Percentiles rank a stretch among this genome's conserved stretches.
Evolutionary conservation across 2,797 vertebrate genomes (phyloP).

Genomic region (Enteromius treurensis): DNA sequence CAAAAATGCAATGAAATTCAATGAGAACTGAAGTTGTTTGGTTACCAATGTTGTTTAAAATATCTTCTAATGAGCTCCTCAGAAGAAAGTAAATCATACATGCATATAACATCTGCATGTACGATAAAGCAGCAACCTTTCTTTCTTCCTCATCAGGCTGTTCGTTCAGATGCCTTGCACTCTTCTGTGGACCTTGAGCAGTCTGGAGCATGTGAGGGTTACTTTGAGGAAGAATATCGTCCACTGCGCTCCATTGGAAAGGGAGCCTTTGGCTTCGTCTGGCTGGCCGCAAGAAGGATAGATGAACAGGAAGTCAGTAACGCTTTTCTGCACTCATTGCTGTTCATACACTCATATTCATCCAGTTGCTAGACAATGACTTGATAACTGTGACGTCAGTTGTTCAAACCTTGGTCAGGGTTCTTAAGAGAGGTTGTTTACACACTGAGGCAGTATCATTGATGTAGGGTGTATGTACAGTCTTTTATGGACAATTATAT

Average conservation of each 20-base stretch:
- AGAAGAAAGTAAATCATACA: neutral
- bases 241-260: slow-evolving; percentile 86
- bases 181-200: slow-evolving; percentile 83
- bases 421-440: slow-evolving; percentile 21
- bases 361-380: neutral
- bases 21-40: neutral
- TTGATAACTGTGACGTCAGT: neutral
- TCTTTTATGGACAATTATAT: slow-evolving; percentile 17
- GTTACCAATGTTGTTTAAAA: neutral
- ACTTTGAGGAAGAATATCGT: slow-evolving; percentile 85
- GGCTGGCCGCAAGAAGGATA: slow-evolving; percentile 81
- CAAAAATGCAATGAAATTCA: neutral
- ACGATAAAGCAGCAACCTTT: neutral
- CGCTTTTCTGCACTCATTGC: slow-evolving; percentile 17
- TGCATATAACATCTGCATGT: neutral
- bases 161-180: slow-evolving; percentile 69
- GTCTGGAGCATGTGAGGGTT: slow-evolving; percentile 85
- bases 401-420: neutral
- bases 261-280: slow-evolving; percentile 94
- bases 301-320: slow-evolving; percentile 81
- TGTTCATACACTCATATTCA: neutral
- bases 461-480: neutral
- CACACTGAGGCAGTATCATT: slow-evolving; percentile 1
- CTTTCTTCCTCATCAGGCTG: slow-evolving; percentile 59
- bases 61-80: neutral